Percentiles rank a stretch among this genome's conserved stretches.
Conservation (phyloP, 2,797 vertebrate genomes). For the Thripadectes ignobilis region DNA sequence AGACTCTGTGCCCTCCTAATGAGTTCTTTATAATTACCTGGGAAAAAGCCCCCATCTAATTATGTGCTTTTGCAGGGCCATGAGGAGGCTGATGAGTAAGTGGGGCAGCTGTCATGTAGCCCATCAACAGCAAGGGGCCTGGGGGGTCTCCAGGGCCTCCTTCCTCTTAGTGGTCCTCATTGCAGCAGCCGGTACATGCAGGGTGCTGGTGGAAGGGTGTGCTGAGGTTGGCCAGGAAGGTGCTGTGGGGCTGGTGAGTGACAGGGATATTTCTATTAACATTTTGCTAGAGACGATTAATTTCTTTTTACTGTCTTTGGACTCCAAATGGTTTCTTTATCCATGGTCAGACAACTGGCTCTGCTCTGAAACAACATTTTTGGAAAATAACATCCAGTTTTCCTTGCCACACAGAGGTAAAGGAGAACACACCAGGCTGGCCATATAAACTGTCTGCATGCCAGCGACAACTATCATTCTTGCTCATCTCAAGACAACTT, state of each 20-base stretch:
- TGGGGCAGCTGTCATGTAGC: background rate
- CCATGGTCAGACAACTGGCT: background rate
- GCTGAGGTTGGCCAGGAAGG: background rate
- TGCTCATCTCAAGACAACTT: background rate
- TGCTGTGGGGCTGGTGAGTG: background rate
- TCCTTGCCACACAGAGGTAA: background rate
- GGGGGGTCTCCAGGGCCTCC: background rate
- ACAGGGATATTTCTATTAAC: background rate
- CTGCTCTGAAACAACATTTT: background rate
- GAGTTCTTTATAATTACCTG: background rate
- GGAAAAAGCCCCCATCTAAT: background rate
- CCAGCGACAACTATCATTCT: background rate
- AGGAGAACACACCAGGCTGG: background rate
- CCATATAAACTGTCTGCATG: accelerated
- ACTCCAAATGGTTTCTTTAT: background rate
- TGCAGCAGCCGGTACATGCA: background rate
- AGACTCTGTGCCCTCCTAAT: background rate
- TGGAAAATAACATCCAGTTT: background rate
- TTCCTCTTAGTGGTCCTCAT: background rate
- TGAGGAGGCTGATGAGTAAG: background rate
- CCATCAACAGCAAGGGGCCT: background rate
- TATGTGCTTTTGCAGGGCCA: background rate
- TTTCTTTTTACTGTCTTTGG: background rate
- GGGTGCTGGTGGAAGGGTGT: background rate
- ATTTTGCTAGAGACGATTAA: background rate